phyloP scores from a whole-genome alignment of 2,888 invertebrate genomes.

The Ochropacha duplaris region DNA sequence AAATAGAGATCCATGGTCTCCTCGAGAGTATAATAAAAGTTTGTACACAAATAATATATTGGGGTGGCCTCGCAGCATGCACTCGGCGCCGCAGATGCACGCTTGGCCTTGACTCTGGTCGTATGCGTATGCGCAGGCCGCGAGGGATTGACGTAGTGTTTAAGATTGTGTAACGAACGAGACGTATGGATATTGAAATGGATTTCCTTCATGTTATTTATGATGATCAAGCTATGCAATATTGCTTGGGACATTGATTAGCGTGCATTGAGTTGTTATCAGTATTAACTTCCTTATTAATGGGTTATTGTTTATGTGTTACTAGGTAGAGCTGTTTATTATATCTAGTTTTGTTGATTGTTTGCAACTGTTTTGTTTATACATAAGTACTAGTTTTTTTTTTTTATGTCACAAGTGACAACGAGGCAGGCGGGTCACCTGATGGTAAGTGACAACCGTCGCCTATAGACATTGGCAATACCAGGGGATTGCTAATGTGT shows the following conservation, averaged over 20 bases:
- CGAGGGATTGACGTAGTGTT: constrained; percentile 25
- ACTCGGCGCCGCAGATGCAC: constrained; percentile 41
- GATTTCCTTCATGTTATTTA: neutral
- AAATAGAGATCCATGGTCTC: constrained; percentile 15
- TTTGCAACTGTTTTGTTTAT: neutral
- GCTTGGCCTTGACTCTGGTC: constrained; percentile 45
- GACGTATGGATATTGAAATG: neutral
- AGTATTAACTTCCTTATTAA: neutral
- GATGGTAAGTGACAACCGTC: no score
- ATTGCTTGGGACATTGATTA: neutral
- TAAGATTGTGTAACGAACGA: neutral
- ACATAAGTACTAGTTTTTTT: no score
- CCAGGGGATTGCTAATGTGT: no score
- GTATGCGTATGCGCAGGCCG: constrained; percentile 19
- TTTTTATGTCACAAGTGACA: no score
- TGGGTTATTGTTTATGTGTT: neutral
- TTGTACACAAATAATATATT: constrained; percentile 43
- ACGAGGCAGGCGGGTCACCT: no score
- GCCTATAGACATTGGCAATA: no score
- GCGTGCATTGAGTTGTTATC: neutral
- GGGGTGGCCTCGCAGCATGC: constrained; percentile 39
- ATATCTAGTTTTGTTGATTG: neutral
- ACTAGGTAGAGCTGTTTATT: neutral
- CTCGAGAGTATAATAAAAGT: constrained; percentile 35
- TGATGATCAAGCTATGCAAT: neutral